Conservation (phyloP, 2,113 vertebrate genomes). For the Brachyhypopomus occidentalis region DNA sequence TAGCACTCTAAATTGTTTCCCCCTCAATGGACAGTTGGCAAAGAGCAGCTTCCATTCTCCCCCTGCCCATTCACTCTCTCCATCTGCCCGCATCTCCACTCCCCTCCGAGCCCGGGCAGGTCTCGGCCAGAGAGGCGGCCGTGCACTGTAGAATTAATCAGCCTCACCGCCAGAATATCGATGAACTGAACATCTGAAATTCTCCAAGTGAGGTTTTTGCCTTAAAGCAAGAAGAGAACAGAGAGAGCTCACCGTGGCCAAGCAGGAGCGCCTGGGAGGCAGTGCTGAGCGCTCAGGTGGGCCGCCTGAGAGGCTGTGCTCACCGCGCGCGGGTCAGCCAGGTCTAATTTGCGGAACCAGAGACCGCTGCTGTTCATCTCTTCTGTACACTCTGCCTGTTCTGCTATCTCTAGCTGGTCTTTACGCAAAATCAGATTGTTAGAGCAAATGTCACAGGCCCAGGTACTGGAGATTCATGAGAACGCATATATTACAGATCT, state of each 20-base stretch:
- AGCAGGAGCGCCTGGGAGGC: slow-evolving; percentile 29
- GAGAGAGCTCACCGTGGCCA: slow-evolving; percentile 8
- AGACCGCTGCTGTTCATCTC: slow-evolving; percentile 30
- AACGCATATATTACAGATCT: slow-evolving; percentile 43
- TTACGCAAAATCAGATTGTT: slow-evolving; percentile 28
- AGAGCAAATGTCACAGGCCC: slow-evolving; percentile 23
- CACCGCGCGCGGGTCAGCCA: slow-evolving; percentile 37
- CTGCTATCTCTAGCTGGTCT: slow-evolving; percentile 17
- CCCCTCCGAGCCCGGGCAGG: slow-evolving; percentile 53
- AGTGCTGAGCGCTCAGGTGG: slow-evolving; percentile 12
- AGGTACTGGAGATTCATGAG: slow-evolving; percentile 38
- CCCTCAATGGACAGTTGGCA: slow-evolving; percentile 54
- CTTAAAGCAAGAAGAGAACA: slow-evolving; percentile 40
- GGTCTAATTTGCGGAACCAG: slow-evolving; percentile 1
- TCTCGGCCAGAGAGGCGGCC: slow-evolving; percentile 43
- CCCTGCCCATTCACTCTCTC: slow-evolving; percentile 39
- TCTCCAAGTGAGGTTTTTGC: slow-evolving; percentile 48
- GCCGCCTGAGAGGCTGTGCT: slow-evolving; percentile 25
- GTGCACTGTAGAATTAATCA: slow-evolving; percentile 57
- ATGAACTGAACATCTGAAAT: slow-evolving; percentile 45
- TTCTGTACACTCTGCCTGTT: slow-evolving; percentile 27
- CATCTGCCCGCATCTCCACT: slow-evolving; percentile 53
- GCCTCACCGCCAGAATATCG: slow-evolving; percentile 47
- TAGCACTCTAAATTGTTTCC: slow-evolving; percentile 55
- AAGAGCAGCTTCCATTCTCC: slow-evolving; percentile 51